Conservation (phyloP, 2,113 vertebrate genomes). For the Periophthalmus modestus region DNA sequence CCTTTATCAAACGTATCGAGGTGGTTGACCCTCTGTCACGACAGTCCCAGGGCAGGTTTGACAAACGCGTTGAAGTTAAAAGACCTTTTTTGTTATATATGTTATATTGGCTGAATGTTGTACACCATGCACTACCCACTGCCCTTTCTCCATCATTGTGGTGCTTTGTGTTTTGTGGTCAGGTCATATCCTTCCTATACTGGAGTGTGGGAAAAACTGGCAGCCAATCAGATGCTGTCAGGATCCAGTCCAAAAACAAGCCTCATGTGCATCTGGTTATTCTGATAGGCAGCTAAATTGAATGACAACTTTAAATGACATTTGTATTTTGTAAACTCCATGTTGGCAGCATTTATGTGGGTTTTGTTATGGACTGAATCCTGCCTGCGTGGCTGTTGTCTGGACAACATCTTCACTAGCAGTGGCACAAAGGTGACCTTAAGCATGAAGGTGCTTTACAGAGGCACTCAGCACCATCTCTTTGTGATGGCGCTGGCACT, state of each 20-base stretch:
- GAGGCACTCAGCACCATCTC: constrained; percentile 22
- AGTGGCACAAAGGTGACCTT: constrained; percentile 26
- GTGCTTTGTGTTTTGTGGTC: constrained; percentile 40
- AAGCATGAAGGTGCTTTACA: constrained; percentile 27
- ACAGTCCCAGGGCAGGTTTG: constrained; percentile 8
- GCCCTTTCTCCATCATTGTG: constrained; percentile 39
- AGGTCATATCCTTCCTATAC: constrained; percentile 39
- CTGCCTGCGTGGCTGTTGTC: constrained; percentile 5
- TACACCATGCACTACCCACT: constrained; percentile 26
- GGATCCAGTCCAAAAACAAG: constrained; percentile 43
- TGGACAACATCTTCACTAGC: constrained; percentile 29
- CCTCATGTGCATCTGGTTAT: constrained; percentile 29
- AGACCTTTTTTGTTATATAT: constrained; percentile 6
- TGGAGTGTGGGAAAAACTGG: constrained; percentile 11
- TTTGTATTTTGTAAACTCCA: neutral
- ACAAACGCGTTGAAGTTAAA: constrained; percentile 12
- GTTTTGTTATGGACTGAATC: constrained; percentile 42
- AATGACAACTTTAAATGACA: neutral
- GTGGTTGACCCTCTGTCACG: constrained; percentile 22
- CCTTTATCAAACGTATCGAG: constrained; percentile 25
- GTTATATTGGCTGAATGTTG: constrained; percentile 2
- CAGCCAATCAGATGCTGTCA: constrained; percentile 22
- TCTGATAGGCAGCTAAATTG: constrained; percentile 11
- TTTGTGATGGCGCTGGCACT: constrained; percentile 35
- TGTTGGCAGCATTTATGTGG: constrained; percentile 4